Conservation (phyloP, 2,888 invertebrate species). For the Strigamia transsilvanica region DNA sequence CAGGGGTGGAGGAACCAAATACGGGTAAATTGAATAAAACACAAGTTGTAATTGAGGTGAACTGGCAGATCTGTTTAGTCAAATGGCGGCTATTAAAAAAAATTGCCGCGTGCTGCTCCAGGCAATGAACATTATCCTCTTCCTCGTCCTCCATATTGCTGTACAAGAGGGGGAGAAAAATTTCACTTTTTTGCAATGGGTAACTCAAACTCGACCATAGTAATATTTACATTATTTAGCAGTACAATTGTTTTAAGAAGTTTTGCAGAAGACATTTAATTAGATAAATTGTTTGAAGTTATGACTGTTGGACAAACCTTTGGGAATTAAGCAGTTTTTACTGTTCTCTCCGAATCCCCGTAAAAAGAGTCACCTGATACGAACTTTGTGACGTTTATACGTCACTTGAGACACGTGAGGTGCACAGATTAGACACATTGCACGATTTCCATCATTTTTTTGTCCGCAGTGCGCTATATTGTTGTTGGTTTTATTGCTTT, state of each 20-base stretch:
- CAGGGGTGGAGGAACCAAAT: not conserved
- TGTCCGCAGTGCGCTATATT: not conserved
- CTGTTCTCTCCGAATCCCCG: not conserved
- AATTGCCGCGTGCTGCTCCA: slow-evolving; percentile 48
- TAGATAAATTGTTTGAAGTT: not conserved
- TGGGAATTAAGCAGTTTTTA: not conserved
- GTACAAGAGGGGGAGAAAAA: not conserved
- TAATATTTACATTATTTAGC: slow-evolving; percentile 2
- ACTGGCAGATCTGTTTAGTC: slow-evolving; percentile 49
- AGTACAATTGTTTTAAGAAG: not conserved
- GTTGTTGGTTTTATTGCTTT: slow-evolving; percentile 45
- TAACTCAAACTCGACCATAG: not conserved
- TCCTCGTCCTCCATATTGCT: slow-evolving; percentile 40
- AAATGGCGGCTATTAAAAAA: slow-evolving; percentile 44
- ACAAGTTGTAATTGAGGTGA: slow-evolving; percentile 47
- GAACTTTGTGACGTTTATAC: slow-evolving; percentile 23
- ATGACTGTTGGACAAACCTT: not conserved
- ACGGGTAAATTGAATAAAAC: slow-evolving; percentile 28
- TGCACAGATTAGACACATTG: slow-evolving; percentile 4
- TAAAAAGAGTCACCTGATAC: slow-evolving; percentile 26
- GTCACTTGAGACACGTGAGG: slow-evolving; percentile 29
- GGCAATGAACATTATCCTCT: slow-evolving; percentile 49
- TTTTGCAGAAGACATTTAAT: not conserved
- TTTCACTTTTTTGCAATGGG: not conserved
- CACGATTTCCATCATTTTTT: not conserved